Percentiles rank a stretch among this genome's conserved stretches.
These are phyloP conservation scores for Gortyna flavago DNA, from an alignment of 2,888 invertebrate genomes.

Conservation along the genomic window DNA sequence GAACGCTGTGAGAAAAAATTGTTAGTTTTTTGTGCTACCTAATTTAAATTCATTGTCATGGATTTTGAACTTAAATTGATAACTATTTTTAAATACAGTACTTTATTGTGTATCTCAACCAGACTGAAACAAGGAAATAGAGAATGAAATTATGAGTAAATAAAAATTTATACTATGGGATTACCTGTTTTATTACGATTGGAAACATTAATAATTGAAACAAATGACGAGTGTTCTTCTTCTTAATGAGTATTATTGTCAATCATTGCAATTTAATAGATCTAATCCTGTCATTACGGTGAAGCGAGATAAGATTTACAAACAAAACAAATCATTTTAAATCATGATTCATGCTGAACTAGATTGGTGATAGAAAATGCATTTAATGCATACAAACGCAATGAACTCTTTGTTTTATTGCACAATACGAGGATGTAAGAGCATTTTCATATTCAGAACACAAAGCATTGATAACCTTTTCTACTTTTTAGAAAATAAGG, in stretches of 20 bases:
- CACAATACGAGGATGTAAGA: neutral
- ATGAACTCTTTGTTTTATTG: neutral
- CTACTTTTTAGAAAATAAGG: conserved; percentile 62
- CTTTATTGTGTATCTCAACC: neutral
- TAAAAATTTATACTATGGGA: neutral
- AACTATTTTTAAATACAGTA: conserved; percentile 14
- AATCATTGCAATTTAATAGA: neutral
- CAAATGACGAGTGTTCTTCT: neutral
- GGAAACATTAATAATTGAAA: neutral
- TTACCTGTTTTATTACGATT: neutral
- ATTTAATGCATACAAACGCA: neutral
- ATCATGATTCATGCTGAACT: conserved; percentile 51
- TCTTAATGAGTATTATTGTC: neutral
- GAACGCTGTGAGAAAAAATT: conserved; percentile 37
- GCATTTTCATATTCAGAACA: conserved; percentile 36
- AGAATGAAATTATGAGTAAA: neutral
- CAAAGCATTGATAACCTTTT: conserved; percentile 50
- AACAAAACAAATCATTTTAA: conserved; percentile 42
- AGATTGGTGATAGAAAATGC: conserved; percentile 12
- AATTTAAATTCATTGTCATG: conserved; percentile 33
- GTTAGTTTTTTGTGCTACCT: conserved; percentile 31
- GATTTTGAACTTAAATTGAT: neutral
- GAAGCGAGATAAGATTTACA: conserved; percentile 14
- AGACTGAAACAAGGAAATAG: neutral
- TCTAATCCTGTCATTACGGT: conserved; percentile 3